Conservation (phyloP, 1,140 invertebrate genomes). For the Orchesella cincta region DNA sequence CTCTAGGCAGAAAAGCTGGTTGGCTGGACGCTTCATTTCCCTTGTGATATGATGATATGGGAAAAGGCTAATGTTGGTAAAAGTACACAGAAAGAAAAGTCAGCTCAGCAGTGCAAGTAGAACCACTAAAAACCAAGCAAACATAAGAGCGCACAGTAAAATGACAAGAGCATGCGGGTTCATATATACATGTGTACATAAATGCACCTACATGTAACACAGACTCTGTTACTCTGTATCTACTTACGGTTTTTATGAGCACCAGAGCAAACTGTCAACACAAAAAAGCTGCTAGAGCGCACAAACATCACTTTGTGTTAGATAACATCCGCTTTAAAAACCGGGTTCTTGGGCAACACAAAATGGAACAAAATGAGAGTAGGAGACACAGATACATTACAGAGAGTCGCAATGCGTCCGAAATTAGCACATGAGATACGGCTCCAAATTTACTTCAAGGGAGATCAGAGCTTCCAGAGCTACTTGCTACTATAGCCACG, state of each 20-base stretch:
- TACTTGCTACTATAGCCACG: neutral
- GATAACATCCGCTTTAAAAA: constrained; percentile 24
- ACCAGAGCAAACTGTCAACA: constrained; percentile 23
- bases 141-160: neutral
- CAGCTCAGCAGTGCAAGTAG: neutral
- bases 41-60: constrained; percentile 27
- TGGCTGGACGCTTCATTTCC: constrained; percentile 25
- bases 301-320: constrained; percentile 17
- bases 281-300: neutral
- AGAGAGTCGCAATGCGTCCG: constrained; percentile 26
- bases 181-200: neutral
- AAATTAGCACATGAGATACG: constrained; percentile 27
- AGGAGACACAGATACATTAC: neutral
- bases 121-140: neutral
- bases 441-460: constrained; percentile 23
- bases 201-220: neutral
- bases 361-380: neutral
- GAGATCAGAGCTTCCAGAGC: too few species aligned
- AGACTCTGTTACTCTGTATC: too few species aligned
- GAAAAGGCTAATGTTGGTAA: neutral
- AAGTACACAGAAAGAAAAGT: neutral
- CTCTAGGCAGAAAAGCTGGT: neutral
- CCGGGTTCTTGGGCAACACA: neutral
- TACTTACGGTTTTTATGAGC: constrained; percentile 8
- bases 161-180: neutral